These are phyloP conservation scores for Phaethon lepturus DNA, from an alignment of 2,113 vertebrate species.

Conservation along the genomic window DNA sequence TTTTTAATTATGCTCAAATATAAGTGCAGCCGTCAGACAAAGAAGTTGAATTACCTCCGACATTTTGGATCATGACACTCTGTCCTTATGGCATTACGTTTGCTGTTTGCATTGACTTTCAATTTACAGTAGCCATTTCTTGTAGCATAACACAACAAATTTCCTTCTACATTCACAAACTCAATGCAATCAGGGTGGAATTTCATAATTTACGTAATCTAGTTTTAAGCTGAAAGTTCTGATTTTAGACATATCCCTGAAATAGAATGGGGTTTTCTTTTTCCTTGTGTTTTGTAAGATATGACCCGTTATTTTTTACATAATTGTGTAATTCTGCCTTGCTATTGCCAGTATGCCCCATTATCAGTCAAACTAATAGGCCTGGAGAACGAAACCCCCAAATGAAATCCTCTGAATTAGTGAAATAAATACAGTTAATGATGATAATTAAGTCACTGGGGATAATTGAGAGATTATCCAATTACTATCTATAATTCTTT, in stretches of 20 bases:
- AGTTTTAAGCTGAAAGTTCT: not conserved
- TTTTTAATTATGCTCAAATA: slow-evolving; percentile 11
- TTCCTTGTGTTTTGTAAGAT: not conserved
- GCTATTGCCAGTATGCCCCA: not conserved
- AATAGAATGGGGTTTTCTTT: not conserved
- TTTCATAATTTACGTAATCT: not conserved
- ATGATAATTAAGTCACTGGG: slow-evolving; percentile 70
- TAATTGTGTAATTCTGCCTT: not conserved
- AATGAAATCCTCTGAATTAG: slow-evolving; percentile 63
- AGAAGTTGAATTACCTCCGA: not conserved
- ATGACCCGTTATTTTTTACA: not conserved
- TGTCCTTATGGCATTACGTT: not conserved
- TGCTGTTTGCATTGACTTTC: not conserved
- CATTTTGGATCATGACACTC: not conserved
- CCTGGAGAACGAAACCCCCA: slow-evolving; percentile 52
- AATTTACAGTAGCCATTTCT: not conserved
- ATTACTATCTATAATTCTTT: slow-evolving; percentile 67
- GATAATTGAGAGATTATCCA: slow-evolving; percentile 70
- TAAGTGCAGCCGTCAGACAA: not conserved
- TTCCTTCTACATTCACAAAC: not conserved
- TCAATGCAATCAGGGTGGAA: not conserved
- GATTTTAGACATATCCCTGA: not conserved
- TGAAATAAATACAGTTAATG: slow-evolving; percentile 72
- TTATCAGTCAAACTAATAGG: slow-evolving; percentile 62
- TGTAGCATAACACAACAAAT: not conserved